These are phyloP conservation scores for Euplagia quadripunctaria DNA, from an alignment of 2,888 invertebrate genomes.

Conservation along the genomic window DNA sequence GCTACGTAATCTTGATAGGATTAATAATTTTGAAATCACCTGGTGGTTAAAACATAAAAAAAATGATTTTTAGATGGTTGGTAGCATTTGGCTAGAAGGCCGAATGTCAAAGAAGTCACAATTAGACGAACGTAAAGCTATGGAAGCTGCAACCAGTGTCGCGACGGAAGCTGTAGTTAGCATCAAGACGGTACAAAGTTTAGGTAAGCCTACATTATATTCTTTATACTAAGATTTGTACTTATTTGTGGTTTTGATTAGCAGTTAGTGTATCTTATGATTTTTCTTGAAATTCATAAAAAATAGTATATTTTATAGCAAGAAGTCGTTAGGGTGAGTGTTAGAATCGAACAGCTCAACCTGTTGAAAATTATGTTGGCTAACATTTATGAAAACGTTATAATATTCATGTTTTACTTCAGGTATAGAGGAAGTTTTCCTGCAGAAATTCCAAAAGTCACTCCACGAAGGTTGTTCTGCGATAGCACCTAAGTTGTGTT, in stretches of 20 bases:
- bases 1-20: not conserved
- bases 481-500: conserved; percentile 86
- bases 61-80: conserved; percentile 74
- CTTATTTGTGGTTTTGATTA: not conserved
- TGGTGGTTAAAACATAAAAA: not conserved
- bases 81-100: conserved; percentile 89
- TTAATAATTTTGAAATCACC: not conserved
- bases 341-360: no score
- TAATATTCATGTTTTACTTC: conserved; percentile 21
- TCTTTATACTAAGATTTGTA: not conserved
- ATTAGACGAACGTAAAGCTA: conserved; percentile 86
- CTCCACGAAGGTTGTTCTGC: conserved; percentile 82
- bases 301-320: not conserved
- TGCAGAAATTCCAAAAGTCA: conserved; percentile 84
- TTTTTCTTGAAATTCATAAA: not conserved
- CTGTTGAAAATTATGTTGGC: no score
- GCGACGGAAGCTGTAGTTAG: conserved; percentile 90
- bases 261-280: not conserved
- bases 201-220: conserved; percentile 70
- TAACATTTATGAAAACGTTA: no score
- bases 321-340: no score
- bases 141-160: conserved; percentile 88
- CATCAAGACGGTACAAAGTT: conserved; percentile 89
- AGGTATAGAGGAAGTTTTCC: conserved; percentile 86
- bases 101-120: conserved; percentile 87